Conservation (phyloP, 2,113 vertebrate genomes). For the Hydropotes inermis region DNA sequence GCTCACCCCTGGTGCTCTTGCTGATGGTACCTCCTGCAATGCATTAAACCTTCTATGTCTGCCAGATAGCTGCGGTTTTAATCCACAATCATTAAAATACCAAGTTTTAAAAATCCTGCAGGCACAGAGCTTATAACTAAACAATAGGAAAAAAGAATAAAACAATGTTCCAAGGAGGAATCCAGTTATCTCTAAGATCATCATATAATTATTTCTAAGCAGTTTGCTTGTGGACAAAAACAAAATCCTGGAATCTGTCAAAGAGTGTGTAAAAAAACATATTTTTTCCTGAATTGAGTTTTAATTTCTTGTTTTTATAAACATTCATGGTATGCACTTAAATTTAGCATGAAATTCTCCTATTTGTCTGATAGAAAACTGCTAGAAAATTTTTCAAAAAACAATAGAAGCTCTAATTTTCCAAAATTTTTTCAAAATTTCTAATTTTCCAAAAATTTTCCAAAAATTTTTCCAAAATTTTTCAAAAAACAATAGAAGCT, state of each 20-base stretch:
- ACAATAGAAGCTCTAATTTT: neutral
- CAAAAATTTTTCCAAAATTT: neutral
- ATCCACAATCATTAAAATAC: constrained; percentile 17
- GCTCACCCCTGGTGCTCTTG: constrained; percentile 23
- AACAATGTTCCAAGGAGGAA: neutral
- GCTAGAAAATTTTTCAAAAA: neutral
- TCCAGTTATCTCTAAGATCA: neutral
- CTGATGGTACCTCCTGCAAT: constrained; percentile 16
- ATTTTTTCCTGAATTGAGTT: neutral
- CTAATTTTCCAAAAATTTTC: too few species aligned
- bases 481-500: neutral
- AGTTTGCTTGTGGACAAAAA: neutral
- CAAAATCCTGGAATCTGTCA: neutral
- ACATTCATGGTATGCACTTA: neutral
- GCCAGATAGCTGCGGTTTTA: constrained; percentile 23
- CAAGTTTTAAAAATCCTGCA: constrained; percentile 26
- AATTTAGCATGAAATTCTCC: neutral
- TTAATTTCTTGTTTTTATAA: constrained; percentile 12
- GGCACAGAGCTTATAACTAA: constrained; percentile 12
- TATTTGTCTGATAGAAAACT: neutral
- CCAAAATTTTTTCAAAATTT: too few species aligned
- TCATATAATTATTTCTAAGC: constrained; percentile 32
- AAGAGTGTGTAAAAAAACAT: neutral
- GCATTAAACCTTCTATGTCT: constrained; percentile 1
- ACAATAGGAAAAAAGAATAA: neutral